Evolutionary conservation across 2,113 vertebrate genomes (phyloP), one percentile per base, ranked within the genome.

Genomic region (Dicaeum eximium): DNA sequence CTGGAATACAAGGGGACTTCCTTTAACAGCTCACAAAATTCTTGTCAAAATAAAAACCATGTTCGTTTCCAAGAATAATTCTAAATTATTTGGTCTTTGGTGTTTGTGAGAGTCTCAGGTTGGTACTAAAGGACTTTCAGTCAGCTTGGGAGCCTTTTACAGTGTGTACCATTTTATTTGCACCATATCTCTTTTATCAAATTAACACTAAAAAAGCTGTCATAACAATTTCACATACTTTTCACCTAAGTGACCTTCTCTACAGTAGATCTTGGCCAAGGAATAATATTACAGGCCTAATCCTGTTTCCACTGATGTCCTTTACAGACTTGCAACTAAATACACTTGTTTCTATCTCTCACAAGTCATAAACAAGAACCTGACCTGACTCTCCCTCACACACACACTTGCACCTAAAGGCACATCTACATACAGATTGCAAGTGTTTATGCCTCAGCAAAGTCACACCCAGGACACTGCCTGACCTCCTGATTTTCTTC

Each of bases 181-280:
- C 15, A 38, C 67, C 28, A 8, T 88, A 92, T 80, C 57, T 95
- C 85, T 93, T 74, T 80, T 67, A 94, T 95, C 58, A 95, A 93
- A 96, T 96, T 95, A 96, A 89, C 80, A 87, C 88, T 87, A 91
- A 91, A 80, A 96, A 86, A 80, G 50, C 88, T 92, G 77, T 82
- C 93, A 92, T 67, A 89, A 94, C 66, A 77, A 77, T 96, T 85
- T 77, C 88, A 80, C 58, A 73, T 90, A 57, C n/a, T 95, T 92
- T 92, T 93, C 90, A 93, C 86, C 80, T 38, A 58, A 70, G 60
- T 48, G 84, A 92, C 91, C 69, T 75, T 87, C 71, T 77, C 25
- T n/a, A 72, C 51, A 67, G 82, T 30, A 93, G 80, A 67, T 91
- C 62, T 91, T 10, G 14, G 47, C 86, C 64, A 86, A 95, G 71